Base-by-base conservation (phyloP, 1,140 invertebrate genomes). In the Ostrea denselamellosa region DNA sequence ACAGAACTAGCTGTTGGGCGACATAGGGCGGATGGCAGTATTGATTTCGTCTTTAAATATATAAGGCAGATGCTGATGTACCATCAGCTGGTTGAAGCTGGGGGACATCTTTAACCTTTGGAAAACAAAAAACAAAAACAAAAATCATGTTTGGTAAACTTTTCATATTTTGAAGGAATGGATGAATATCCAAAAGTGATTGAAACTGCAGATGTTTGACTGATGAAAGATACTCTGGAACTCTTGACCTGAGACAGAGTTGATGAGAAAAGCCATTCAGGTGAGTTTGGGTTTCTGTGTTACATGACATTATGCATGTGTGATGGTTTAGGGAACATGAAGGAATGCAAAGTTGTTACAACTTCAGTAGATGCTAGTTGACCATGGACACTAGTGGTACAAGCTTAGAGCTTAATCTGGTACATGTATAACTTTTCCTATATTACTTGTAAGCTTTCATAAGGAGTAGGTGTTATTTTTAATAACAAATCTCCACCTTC, bases 11-110 rank as follows among this genome's bases (percentile, higher is more conserved):
- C 68, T 77, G 10, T 77, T 8, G 25, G 68, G 68, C 68, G 25
- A 77, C 68, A 77, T 7, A 77, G 68, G 68, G 25, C 28, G 28
- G 68, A 77, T 77, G 68, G 28, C 14, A 77, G 25, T 77, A 77
- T 77, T 77, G 68, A 77, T 77, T 77, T 25, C 22, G 14, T 34
- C 22, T 77, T 14, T 77, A 77, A 77, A 28, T 77, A 77, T 77
- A 77, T 77, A 22, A 28, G 22, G 65, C 68, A 9, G 68, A 77
- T 77, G 68, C 68, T 77, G 28, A 77, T 77, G 68, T 28, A 25
- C 28, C 14, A 34, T 77, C 22, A 77, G 25, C 25, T 62, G 25
- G 25, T 25, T 12, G 22, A 22, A 77, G 25, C 68, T 28, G 28
- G 34, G 68, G 68, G 28, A 77, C 68, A 77, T 25, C 28, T 77